Conservation (phyloP, 2,888 invertebrate genomes). For the Neelides folsomi region DNA sequence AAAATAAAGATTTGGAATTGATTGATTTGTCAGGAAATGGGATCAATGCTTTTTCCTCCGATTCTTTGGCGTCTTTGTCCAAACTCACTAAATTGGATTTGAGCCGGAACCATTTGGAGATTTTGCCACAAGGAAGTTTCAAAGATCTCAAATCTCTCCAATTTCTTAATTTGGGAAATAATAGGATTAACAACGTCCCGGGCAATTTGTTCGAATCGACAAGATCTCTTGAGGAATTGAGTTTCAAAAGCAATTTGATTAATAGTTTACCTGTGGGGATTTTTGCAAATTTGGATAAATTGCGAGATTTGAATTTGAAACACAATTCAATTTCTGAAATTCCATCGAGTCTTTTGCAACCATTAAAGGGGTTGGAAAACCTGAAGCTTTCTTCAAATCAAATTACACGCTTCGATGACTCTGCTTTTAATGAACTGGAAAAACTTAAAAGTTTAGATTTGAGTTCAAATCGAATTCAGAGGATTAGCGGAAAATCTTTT, state of each 20-base stretch:
- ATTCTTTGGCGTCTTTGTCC: slow-evolving; percentile 57
- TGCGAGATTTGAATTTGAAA: slow-evolving; percentile 28
- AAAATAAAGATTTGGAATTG: slow-evolving; percentile 26
- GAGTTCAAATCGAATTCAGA: slow-evolving; percentile 59
- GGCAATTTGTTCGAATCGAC: slow-evolving; percentile 22
- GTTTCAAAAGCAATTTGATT: slow-evolving; percentile 32
- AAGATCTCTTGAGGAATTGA: slow-evolving; percentile 26
- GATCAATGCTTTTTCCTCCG: slow-evolving; percentile 54
- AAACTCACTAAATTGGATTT: slow-evolving; percentile 61
- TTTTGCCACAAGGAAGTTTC: slow-evolving; percentile 62
- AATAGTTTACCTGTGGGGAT: slow-evolving; percentile 23
- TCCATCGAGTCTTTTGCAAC: slow-evolving; percentile 18
- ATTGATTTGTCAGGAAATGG: slow-evolving; percentile 65
- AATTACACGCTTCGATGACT: slow-evolving; percentile 53
- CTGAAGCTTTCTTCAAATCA: slow-evolving; percentile 60
- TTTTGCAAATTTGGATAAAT: slow-evolving; percentile 18
- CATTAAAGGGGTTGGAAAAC: slow-evolving; percentile 24
- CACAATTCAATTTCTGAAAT: slow-evolving; percentile 27
- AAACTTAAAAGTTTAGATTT: slow-evolving; percentile 60
- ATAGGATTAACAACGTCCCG: slow-evolving; percentile 30
- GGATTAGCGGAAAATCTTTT: slow-evolving; percentile 47
- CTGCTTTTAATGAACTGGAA: slow-evolving; percentile 54
- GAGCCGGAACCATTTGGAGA: slow-evolving; percentile 57
- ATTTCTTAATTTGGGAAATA: slow-evolving; percentile 57
- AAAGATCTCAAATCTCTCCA: slow-evolving; percentile 59